These are phyloP conservation scores for Scolopax mira DNA, from an alignment of 2,113 vertebrate genomes.

Conservation along the genomic window DNA sequence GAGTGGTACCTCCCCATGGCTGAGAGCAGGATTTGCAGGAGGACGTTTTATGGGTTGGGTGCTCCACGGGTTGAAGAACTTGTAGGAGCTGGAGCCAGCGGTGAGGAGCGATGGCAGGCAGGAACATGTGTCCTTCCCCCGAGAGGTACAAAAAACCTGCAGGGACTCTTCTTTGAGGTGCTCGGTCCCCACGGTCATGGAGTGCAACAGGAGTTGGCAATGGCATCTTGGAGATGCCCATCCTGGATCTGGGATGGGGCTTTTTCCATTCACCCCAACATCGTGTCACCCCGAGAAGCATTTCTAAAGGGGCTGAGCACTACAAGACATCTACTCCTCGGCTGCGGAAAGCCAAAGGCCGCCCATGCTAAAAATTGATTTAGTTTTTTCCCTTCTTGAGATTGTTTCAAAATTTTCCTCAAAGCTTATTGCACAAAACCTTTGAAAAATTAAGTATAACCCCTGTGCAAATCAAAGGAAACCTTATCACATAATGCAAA, in stretches of 20 bases:
- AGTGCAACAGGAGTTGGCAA: not conserved
- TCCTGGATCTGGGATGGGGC: not conserved
- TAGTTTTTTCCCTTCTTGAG: slow-evolving; percentile 26
- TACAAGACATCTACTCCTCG: not conserved
- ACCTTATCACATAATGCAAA: not conserved
- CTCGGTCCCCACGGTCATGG: not conserved
- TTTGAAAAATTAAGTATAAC: not conserved
- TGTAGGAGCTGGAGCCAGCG: not conserved
- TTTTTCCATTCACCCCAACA: not conserved
- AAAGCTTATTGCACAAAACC: slow-evolving; percentile 33
- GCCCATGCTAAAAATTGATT: slow-evolving; percentile 35
- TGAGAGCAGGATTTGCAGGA: not conserved
- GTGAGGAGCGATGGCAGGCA: not conserved
- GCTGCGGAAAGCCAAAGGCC: not conserved
- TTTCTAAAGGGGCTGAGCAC: not conserved
- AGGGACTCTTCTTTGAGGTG: not conserved
- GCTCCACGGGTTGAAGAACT: not conserved
- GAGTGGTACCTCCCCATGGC: accelerated
- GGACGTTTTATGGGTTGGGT: accelerated
- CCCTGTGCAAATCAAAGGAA: slow-evolving; percentile 36
- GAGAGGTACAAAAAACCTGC: not conserved
- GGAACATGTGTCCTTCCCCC: not conserved
- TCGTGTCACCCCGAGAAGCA: not conserved
- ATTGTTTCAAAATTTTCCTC: not conserved
- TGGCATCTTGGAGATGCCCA: not conserved